Evolutionary conservation across 2,888 invertebrate species (phyloP).

Genomic region (Neelides folsomi): DNA sequence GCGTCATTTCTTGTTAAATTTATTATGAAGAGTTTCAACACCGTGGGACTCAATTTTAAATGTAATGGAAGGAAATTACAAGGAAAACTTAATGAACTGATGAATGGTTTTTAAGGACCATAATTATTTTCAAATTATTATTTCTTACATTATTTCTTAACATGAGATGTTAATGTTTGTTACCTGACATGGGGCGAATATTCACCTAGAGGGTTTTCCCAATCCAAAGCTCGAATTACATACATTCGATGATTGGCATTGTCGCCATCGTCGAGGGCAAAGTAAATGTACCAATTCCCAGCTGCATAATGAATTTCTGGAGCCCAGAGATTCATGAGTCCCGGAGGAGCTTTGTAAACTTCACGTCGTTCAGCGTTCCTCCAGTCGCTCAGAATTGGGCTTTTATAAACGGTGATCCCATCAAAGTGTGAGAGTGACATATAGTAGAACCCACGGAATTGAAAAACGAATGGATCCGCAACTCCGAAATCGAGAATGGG

Average conservation of each 20-base stretch:
- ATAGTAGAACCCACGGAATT: constrained; percentile 5
- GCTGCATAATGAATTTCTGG: constrained; percentile 23
- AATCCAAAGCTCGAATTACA: constrained; percentile 24
- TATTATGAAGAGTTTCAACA: too few relatives aligned
- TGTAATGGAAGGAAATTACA: too few relatives aligned
- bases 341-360: constrained; percentile 17
- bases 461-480: constrained; percentile 7
- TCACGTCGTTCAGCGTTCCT: constrained; percentile 15
- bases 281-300: constrained; percentile 27
- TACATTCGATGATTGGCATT: constrained; percentile 29
- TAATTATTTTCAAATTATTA: too few relatives aligned
- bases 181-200: constrained; percentile 17
- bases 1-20: too few relatives aligned
- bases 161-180: too few relatives aligned
- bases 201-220: constrained; percentile 21
- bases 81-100: too few relatives aligned
- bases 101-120: too few relatives aligned
- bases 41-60: too few relatives aligned
- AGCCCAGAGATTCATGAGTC: constrained; percentile 23
- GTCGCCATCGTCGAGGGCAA: constrained; percentile 26
- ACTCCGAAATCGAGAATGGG: constrained; percentile 6
- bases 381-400: constrained; percentile 21
- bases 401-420: constrained; percentile 9
- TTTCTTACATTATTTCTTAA: too few relatives aligned
- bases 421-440: constrained; percentile 3